A percentile compares a stretch with the other conserved stretches of the same genome.
These are phyloP conservation scores for Enteromius mattozi DNA, from an alignment of 2,797 vertebrate genomes.

Conservation along the genomic window DNA sequence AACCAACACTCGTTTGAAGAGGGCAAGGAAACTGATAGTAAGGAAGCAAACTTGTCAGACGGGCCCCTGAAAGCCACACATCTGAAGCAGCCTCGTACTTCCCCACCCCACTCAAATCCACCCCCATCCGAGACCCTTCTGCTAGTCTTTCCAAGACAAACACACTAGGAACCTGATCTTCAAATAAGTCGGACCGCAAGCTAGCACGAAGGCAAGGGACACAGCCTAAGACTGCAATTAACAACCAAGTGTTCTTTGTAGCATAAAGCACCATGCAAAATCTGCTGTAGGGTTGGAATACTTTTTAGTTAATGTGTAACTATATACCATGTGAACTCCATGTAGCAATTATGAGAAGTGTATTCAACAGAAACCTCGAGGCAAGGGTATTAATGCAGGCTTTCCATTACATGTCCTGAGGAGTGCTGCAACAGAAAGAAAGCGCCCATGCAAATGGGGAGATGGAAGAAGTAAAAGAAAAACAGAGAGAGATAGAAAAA, in stretches of 20 bases:
- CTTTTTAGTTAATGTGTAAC: constrained; percentile 35
- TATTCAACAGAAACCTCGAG: constrained; percentile 5
- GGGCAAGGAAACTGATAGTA: constrained; percentile 62
- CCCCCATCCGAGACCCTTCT: constrained; percentile 64
- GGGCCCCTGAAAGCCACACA: constrained; percentile 65
- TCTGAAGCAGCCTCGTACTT: constrained; percentile 64
- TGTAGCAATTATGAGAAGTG: constrained; percentile 32
- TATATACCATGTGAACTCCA: constrained; percentile 30
- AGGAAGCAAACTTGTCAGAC: constrained; percentile 67
- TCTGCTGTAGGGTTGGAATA: constrained; percentile 23
- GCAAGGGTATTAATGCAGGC: not conserved
- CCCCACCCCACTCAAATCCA: constrained; percentile 13
- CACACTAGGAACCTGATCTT: constrained; percentile 74
- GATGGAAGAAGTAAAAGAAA: constrained; percentile 21
- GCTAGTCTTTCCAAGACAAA: constrained; percentile 76
- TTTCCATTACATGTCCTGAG: constrained; percentile 21
- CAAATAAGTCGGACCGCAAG: constrained; percentile 71
- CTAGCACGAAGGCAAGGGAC: constrained; percentile 66
- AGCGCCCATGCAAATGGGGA: not conserved
- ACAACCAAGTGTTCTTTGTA: constrained; percentile 65
- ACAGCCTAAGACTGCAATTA: constrained; percentile 62
- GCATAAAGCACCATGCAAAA: constrained; percentile 27
- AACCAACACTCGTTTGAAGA: constrained; percentile 60
- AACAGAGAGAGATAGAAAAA: constrained; percentile 29
- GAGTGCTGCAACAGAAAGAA: constrained; percentile 26